phyloP scores from a whole-genome alignment of 2,797 vertebrate genomes.

The Ptychadena robeensis region DNA sequence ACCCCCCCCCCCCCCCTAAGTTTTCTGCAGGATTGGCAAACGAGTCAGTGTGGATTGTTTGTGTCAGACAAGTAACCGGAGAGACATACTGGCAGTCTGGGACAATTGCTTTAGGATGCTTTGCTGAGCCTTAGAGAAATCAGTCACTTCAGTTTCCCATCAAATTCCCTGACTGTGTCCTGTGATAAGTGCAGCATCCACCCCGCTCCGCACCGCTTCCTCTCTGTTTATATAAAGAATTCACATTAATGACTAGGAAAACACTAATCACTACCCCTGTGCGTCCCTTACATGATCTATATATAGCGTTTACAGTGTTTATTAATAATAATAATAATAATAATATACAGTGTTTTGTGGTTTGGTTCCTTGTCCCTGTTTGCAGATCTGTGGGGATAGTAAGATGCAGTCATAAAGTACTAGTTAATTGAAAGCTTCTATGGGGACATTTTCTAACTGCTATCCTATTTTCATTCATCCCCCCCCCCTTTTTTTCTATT shows the following conservation, averaged over 20 bases:
- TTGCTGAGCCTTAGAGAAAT: neutral
- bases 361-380: neutral
- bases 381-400: neutral
- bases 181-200: neutral
- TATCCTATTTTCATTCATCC: neutral
- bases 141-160: slow-evolving; percentile 37
- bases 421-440: neutral
- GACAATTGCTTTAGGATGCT: slow-evolving; percentile 7
- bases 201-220: neutral
- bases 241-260: neutral
- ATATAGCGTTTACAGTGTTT: neutral
- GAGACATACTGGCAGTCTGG: neutral
- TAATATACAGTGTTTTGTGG: neutral
- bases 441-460: neutral
- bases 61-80: slow-evolving; percentile 14
- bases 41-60: slow-evolving; percentile 1
- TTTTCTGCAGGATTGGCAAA: slow-evolving; percentile 12
- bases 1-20: neutral
- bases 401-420: neutral
- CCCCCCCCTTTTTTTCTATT: neutral
- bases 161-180: slow-evolving; percentile 17
- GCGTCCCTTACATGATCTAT: neutral
- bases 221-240: too few relatives aligned
- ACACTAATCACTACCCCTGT: neutral
- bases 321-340: neutral